Evolutionary conservation across 2,797 vertebrate species (phyloP), one percentile per base, ranked within the genome.

Genomic region (Coregonus sp.): DNA sequence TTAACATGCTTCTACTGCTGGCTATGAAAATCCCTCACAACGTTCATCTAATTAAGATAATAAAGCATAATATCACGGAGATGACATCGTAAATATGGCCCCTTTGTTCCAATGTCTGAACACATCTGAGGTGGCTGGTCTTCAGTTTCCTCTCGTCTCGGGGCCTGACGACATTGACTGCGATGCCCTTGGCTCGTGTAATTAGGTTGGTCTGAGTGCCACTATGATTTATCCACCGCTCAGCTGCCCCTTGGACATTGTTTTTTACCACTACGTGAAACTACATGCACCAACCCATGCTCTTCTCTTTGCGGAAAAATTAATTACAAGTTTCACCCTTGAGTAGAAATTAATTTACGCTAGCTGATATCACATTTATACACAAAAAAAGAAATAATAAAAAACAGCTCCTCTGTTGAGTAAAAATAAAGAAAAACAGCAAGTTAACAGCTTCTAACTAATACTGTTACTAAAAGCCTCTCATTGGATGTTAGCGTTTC

Each of bases 201-300:
- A 90, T 91, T 81, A 90, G 76, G 80, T 76, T 74, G 83, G 85
- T 86, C 84, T 77, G 80, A 1, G 25, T 86, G 89, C 88, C 81
- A 82, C 73, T 82, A 84, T 92, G 91, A 94, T 94, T 94, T 91
- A 93, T 89, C 88, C 86, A 89, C 85, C 85, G 86, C 86, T 74
- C 80, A 86, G 84, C 84, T 87, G 90, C 91, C 91, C 89, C 89
- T 91, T 76, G 86, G 92, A 88, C 91, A 85, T 77, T 86, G 88
- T 87, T 90, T 91, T 47, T 87, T 80, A 91, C 89, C 86, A 80
- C 85, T 78, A 77, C 86, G 80, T 73, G 67, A 86, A 90, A 83
- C 87, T 81, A 80, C 75, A 79, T 11, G n/a, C n/a, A 25, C 59
- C 9, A 7, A 12, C 7, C 59, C 59, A 25, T 9, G 59, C 63